phyloP scores from a whole-genome alignment of 1,140 invertebrate genomes.

The Eriosoma lanigerum region DNA sequence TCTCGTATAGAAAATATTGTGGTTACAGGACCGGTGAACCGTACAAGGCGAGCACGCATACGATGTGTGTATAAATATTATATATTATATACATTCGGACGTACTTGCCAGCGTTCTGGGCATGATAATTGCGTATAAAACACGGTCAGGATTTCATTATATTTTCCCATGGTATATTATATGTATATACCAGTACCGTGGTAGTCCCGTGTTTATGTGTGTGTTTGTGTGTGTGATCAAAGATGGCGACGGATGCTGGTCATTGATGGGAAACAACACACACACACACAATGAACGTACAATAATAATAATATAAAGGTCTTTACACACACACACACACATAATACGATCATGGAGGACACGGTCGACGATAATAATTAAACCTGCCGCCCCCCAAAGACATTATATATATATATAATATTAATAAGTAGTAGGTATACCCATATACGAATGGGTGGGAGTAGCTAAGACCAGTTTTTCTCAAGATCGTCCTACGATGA shows the following conservation, averaged over 20 bases:
- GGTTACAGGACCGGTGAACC: slow-evolving; percentile 46
- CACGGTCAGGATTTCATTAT: not conserved
- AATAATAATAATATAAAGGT: slow-evolving; percentile 6
- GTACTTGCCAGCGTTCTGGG: not conserved
- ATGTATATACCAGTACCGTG: not conserved
- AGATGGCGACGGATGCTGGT: slow-evolving; percentile 51
- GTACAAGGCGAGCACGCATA: slow-evolving; percentile 50
- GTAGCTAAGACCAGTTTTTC: slow-evolving; percentile 33
- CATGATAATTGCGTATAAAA: slow-evolving; percentile 37
- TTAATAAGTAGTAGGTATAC: too few relatives aligned
- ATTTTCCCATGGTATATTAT: slow-evolving; percentile 42
- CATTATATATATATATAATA: too few relatives aligned
- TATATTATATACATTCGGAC: too few relatives aligned
- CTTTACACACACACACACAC: not conserved
- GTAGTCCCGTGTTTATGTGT: not conserved
- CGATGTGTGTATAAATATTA: not conserved
- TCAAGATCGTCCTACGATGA: slow-evolving; percentile 37
- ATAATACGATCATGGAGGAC: slow-evolving; percentile 30
- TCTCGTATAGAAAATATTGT: not conserved
- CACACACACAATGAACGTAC: not conserved
- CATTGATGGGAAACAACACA: slow-evolving; percentile 47
- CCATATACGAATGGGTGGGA: not conserved
- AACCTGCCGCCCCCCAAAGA: not conserved
- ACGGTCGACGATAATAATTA: slow-evolving; percentile 32
- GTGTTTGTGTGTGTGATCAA: slow-evolving; percentile 11